Conservation (phyloP, 1,140 invertebrate species). For the Pemphigus obesinymphae region DNA sequence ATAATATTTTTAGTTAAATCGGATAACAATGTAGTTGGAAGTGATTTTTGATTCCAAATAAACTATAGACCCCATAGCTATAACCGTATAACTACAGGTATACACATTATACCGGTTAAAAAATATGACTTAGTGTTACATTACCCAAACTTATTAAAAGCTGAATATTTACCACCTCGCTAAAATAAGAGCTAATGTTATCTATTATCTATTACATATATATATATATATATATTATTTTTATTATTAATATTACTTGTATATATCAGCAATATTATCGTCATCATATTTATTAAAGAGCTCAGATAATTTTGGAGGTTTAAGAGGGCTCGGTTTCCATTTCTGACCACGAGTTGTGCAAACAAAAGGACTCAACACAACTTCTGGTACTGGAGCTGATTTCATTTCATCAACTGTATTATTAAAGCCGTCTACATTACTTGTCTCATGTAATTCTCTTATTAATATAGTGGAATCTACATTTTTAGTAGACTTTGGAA, state of each 20-base stretch:
- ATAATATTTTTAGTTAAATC: too few species aligned
- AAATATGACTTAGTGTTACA: too few species aligned
- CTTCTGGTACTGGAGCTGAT: not conserved
- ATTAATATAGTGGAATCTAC: not conserved
- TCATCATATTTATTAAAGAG: slow-evolving; percentile 19
- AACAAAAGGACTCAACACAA: slow-evolving; percentile 21
- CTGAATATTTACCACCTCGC: too few species aligned
- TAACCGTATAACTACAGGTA: too few species aligned
- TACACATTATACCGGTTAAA: too few species aligned
- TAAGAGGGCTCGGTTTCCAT: slow-evolving; percentile 2
- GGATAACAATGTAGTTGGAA: too few species aligned
- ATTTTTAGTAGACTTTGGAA: not conserved
- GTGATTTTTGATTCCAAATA: too few species aligned
- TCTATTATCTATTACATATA: too few species aligned
- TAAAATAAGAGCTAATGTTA: too few species aligned
- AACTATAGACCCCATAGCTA: too few species aligned
- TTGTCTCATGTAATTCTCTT: not conserved
- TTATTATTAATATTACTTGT: not conserved
- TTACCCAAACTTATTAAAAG: too few species aligned
- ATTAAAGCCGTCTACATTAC: not conserved
- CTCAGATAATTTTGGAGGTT: slow-evolving; percentile 35
- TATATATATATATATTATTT: not conserved
- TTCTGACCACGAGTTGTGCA: slow-evolving; percentile 29
- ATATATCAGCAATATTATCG: slow-evolving; percentile 17
- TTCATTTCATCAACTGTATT: slow-evolving; percentile 7